Conservation (phyloP, 1,140 invertebrate species). For the Halesus radiatus region DNA sequence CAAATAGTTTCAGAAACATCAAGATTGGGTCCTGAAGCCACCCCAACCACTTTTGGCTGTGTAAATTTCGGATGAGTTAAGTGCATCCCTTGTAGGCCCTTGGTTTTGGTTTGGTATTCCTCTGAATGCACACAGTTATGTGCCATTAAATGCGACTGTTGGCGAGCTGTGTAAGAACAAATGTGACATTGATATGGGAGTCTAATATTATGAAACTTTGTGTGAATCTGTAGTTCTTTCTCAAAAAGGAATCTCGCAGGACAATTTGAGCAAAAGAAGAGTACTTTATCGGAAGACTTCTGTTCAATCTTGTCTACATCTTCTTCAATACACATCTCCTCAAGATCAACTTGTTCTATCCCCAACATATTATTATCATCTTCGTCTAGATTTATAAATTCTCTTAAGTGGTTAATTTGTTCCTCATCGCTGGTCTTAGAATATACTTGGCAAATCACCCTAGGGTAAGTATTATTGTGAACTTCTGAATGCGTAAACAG, state of each 20-base stretch:
- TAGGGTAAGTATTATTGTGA: conserved; percentile 79
- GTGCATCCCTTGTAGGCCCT: conserved; percentile 78
- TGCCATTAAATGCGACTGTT: conserved; percentile 78
- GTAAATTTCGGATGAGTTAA: conserved; percentile 74
- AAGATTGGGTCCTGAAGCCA: conserved; percentile 61
- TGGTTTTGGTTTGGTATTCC: conserved; percentile 86
- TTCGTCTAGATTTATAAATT: conserved; percentile 44
- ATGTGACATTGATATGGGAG: conserved; percentile 78
- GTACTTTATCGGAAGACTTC: conserved; percentile 63
- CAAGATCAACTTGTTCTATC: conserved; percentile 32
- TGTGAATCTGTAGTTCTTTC: conserved; percentile 78
- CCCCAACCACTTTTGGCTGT: conserved; percentile 74
- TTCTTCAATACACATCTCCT: conserved; percentile 47
- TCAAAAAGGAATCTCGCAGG: conserved; percentile 78
- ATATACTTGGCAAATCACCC: conserved; percentile 80
- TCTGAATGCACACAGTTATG: conserved; percentile 85
- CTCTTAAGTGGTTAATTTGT: conserved; percentile 75
- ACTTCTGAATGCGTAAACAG: conserved; percentile 85
- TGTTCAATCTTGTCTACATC: conserved; percentile 17
- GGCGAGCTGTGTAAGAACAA: conserved; percentile 84
- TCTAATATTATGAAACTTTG: conserved; percentile 76
- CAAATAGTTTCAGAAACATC: conserved; percentile 62
- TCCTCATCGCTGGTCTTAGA: conserved; percentile 74
- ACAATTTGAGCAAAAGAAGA: conserved; percentile 78
- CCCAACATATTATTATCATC: conserved; percentile 33